A percentile compares a stretch with the other conserved stretches of the same genome.
Conservation (phyloP, 2,113 vertebrate genomes). For the Trogon surrucura region DNA sequence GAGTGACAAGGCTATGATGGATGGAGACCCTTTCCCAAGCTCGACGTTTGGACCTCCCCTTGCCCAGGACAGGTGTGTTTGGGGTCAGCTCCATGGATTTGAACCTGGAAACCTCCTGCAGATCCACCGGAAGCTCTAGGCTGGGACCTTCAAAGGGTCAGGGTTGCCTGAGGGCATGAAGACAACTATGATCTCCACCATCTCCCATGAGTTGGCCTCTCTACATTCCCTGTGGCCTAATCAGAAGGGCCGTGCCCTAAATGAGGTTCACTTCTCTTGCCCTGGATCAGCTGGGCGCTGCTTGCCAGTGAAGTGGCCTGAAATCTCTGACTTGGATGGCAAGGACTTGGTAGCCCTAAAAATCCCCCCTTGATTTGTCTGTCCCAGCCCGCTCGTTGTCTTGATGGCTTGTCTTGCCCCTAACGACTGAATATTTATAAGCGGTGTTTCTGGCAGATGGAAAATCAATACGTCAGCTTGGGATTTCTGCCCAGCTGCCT, state of each 20-base stretch:
- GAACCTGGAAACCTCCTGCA: neutral
- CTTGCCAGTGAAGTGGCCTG: neutral
- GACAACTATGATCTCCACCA: neutral
- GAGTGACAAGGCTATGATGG: neutral
- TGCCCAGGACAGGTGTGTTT: accelerated
- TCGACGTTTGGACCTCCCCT: accelerated
- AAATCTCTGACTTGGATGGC: neutral
- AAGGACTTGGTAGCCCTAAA: neutral
- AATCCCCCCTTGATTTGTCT: neutral
- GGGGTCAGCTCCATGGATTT: no score
- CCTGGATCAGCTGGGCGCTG: accelerated
- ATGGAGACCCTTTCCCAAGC: neutral
- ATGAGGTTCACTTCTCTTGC: accelerated
- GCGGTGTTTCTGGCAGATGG: neutral
- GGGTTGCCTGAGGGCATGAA: neutral
- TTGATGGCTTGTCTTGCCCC: neutral
- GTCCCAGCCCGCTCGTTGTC: neutral
- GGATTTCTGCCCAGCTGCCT: neutral
- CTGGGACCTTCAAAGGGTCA: neutral
- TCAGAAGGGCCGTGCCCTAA: neutral
- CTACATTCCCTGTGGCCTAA: neutral
- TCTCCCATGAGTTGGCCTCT: accelerated
- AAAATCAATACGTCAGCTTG: accelerated
- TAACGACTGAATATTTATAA: neutral
- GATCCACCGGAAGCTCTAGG: neutral